Evolutionary conservation across 2,113 vertebrate species (phyloP).

Genomic region (Climacteris rufus): DNA sequence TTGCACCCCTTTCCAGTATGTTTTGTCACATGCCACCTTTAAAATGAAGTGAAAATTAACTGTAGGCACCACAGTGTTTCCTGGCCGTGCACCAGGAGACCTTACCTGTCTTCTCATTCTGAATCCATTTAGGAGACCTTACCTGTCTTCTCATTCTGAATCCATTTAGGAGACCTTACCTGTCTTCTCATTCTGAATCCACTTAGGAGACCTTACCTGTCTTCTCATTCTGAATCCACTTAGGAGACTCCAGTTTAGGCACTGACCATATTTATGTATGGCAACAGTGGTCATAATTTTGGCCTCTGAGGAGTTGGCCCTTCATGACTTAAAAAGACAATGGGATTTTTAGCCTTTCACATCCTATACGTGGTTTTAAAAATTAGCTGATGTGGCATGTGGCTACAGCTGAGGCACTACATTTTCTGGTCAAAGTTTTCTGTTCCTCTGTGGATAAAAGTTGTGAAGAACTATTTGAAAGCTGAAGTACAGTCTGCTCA

Average conservation of each 20-base stretch:
- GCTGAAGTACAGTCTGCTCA: neutral
- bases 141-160: neutral
- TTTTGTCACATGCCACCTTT: neutral
- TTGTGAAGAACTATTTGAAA: neutral
- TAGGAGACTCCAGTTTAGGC: neutral
- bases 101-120: neutral
- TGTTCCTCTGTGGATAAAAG: neutral
- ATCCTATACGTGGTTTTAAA: neutral
- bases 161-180: neutral
- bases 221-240: neutral
- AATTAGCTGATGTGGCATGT: neutral
- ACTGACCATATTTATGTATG: neutral
- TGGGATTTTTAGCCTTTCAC: neutral
- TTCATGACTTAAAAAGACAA: neutral
- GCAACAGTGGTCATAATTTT: neutral
- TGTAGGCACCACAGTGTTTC: neutral
- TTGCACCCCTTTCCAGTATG: neutral
- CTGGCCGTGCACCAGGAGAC: neutral
- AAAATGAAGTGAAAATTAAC: neutral
- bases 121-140: neutral
- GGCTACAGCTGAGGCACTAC: neutral
- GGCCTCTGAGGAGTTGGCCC: neutral
- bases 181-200: neutral
- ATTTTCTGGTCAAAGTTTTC: neutral
- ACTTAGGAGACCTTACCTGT: neutral